Evolutionary conservation across 2,888 invertebrate genomes (phyloP), one percentile per base, ranked within the genome.

Genomic region (Calameuta idolon): DNA sequence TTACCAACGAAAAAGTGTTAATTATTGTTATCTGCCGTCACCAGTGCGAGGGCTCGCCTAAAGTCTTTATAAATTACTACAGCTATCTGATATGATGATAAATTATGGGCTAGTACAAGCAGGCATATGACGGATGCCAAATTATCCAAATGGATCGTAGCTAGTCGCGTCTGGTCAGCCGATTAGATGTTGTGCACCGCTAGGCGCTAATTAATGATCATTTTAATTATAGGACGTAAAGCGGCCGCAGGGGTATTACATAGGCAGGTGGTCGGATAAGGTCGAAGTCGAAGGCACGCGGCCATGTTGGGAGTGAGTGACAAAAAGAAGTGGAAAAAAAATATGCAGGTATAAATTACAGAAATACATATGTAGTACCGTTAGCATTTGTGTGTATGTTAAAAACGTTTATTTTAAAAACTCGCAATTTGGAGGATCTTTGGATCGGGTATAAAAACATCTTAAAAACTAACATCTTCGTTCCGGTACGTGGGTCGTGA

Each of bases 1-100:
- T 91, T 91, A 91, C 91, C 91, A 89, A 90, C 82, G 82, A 86
- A 89, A 89, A 90, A 85, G 84, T 84, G 89, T 91, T 90, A 91
- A 89, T 86, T 86, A 85, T 85, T 87, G 88, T 90, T 90, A 91
- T 90, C 90, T 84, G 89, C 90, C 90, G 85, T 88, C 90, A 90
- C 89, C 90, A 84, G 83, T 82, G 86, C 84, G 84, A 84, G 84
- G 77, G 74, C 77, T 83, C 77, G 37, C 68, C 73, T 79, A 55
- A 2, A 34, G 71, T 71, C 71, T 71, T 30, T 11, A 4, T 34
- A 34, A 71, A 33, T 55, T 55, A 55, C 71, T 31, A 31, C 4
- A 23, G 71, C 33, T 71, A 33, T 71, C 71, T 31, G 71, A 71
- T 71, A 34, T 23, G 30, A 71, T 31, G 30, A 31, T 23, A 55